phyloP scores from a whole-genome alignment of 2,797 vertebrate genomes.

The Chanos chanos region DNA sequence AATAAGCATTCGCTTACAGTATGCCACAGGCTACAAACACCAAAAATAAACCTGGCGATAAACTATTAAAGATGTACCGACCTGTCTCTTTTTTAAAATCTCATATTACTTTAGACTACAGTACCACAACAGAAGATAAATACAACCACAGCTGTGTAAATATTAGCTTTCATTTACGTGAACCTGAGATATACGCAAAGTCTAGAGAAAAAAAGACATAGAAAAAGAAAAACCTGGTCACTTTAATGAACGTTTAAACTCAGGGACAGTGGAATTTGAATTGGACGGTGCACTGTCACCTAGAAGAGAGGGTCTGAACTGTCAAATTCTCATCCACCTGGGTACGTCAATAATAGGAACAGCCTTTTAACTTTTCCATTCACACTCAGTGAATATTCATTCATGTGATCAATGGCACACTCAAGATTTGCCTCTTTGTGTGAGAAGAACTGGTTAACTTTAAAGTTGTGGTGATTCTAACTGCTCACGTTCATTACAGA shows the following conservation, averaged over 20 bases:
- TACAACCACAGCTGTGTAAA: not conserved
- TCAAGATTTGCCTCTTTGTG: slow-evolving; percentile 17
- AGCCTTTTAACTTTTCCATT: slow-evolving; percentile 28
- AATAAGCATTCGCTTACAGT: not conserved
- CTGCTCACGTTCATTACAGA: slow-evolving; percentile 32
- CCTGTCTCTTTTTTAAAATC: not conserved
- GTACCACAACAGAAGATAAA: not conserved
- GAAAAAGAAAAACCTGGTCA: not conserved
- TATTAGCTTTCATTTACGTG: not conserved
- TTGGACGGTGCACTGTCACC: not conserved
- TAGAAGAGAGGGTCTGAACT: not conserved
- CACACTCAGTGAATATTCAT: no score
- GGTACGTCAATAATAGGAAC: not conserved
- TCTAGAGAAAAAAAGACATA: not conserved
- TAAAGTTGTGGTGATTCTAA: slow-evolving; percentile 25
- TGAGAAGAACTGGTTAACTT: slow-evolving; percentile 17
- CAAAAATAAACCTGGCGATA: not conserved
- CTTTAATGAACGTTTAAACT: slow-evolving; percentile 11
- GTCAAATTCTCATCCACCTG: slow-evolving; percentile 12
- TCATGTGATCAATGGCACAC: slow-evolving; percentile 18
- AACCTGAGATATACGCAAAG: no score
- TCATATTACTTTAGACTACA: not conserved
- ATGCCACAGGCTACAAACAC: not conserved
- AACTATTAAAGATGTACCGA: not conserved
- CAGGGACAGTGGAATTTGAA: not conserved